These are phyloP conservation scores for Drosophila parvula DNA, from an alignment of 1,140 invertebrate genomes.

Conservation along the genomic window DNA sequence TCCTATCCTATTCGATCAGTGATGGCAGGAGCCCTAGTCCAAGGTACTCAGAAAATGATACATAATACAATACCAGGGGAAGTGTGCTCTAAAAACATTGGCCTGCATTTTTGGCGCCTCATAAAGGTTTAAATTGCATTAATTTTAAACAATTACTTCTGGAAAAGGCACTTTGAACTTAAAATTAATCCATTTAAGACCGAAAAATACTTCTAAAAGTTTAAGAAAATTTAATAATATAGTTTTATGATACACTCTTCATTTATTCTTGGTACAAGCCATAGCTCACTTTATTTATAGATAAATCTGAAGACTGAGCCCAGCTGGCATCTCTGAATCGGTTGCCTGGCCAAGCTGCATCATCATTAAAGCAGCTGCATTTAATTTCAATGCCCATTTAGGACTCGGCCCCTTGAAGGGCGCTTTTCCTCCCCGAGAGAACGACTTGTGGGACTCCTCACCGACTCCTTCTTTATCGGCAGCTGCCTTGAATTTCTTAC, in stretches of 20 bases:
- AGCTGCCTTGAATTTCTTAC: slow-evolving; percentile 78
- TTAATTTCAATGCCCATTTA: slow-evolving; percentile 82
- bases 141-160: neutral
- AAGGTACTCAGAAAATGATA: neutral
- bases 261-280: neutral
- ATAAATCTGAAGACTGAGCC: slow-evolving; percentile 4
- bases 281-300: neutral
- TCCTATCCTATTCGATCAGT: slow-evolving; percentile 1
- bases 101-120: too few relatives aligned
- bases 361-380: slow-evolving; percentile 80
- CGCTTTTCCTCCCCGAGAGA: slow-evolving; percentile 40
- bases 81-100: neutral
- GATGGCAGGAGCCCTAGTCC: slow-evolving; percentile 1
- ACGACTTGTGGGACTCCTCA: slow-evolving; percentile 4
- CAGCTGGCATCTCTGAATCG: slow-evolving; percentile 20
- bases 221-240: neutral
- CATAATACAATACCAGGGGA: neutral
- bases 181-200: neutral
- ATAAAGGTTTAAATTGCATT: too few relatives aligned
- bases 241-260: too few relatives aligned
- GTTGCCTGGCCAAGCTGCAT: slow-evolving; percentile 32
- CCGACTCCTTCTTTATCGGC: slow-evolving; percentile 34
- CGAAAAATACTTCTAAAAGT: neutral
- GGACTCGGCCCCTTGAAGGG: slow-evolving; percentile 51
- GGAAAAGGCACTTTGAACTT: neutral